Evolutionary conservation across 2,888 invertebrate species (phyloP).

Genomic region (Cyclophora albipunctata): DNA sequence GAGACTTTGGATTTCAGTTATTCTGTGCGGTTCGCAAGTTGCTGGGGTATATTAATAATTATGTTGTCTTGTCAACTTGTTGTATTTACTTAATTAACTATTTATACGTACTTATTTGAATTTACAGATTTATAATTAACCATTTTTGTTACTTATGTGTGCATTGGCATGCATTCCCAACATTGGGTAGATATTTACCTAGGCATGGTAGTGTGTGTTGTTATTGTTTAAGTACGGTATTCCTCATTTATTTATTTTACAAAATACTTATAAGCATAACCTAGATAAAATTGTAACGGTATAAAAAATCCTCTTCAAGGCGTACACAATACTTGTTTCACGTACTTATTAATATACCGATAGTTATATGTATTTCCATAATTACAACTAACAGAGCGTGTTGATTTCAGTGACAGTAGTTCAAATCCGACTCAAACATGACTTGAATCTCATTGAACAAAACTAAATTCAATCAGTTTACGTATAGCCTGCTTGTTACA

Average conservation of each 20-base stretch:
- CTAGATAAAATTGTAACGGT: too few relatives aligned
- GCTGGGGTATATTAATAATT: conserved; percentile 50
- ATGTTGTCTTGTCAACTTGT: conserved; percentile 31
- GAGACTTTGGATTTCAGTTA: conserved; percentile 67
- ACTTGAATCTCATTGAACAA: conserved; percentile 60
- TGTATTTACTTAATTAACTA: conserved; percentile 6
- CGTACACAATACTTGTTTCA: too few relatives aligned
- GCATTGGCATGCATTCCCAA: too few relatives aligned
- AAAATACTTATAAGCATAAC: too few relatives aligned
- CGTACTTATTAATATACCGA: too few relatives aligned
- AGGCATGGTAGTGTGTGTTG: too few relatives aligned
- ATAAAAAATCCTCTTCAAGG: too few relatives aligned
- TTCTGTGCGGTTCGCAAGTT: conserved; percentile 64
- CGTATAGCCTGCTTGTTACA: conserved; percentile 66
- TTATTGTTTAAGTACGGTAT: too few relatives aligned
- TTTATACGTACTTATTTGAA: background rate
- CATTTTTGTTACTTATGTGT: too few relatives aligned
- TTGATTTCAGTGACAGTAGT: conserved; percentile 2
- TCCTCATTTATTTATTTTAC: too few relatives aligned
- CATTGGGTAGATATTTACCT: too few relatives aligned
- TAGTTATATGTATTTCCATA: background rate
- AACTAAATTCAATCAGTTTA: conserved; percentile 62
- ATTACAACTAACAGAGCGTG: background rate
- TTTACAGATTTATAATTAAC: background rate
- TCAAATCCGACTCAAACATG: conserved; percentile 36